Evolutionary conservation across 2,888 invertebrate species (phyloP), one percentile per base, ranked within the genome.

Genomic region (Pammene fasciana): DNA sequence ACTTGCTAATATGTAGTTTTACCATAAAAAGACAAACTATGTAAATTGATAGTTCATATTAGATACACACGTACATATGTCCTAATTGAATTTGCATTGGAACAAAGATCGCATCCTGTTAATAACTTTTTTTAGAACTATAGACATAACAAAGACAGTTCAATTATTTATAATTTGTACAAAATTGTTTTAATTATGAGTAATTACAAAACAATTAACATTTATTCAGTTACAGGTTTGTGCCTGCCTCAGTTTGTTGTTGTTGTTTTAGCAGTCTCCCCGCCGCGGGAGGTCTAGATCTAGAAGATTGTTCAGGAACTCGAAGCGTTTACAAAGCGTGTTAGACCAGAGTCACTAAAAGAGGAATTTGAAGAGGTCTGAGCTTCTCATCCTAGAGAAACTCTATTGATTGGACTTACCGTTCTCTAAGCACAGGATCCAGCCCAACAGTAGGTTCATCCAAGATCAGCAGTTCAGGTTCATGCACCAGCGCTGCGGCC

Each of bases 391-490:
- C 38, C 38, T 38, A 10, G 43, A 43, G 38, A 9, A 43, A 11
- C 9, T 38, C 11, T n/a, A n/a, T n/a, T n/a, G n/a, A n/a, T n/a
- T n/a, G n/a, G n/a, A 79, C 92, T 89, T 84, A 96, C 97, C 95
- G 95, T 86, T 97, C 96, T 84, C 97, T 94, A 65, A 98, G 88
- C 73, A 98, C 94, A 0, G 98, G 98, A 90, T 98, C 98, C 70
- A 98, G 93, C 0, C 98, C 98, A n/a, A 98, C 98, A 0, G 98
- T 98, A 0, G 98, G 98, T 82, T 98, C 98, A 81, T 98, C 98
- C 78, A 98, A 87, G 71, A 98, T 97, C 38, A 98, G 90, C 41
- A 98, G 87, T 83, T 97, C 96, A 0, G 98, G 98, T 75, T 96
- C 96, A 81, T 98, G 98, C 0, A 98, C 94, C 81, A 98, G 89